These are phyloP conservation scores for Drosophila athabasca DNA, from an alignment of 1,140 invertebrate genomes.

Conservation along the genomic window DNA sequence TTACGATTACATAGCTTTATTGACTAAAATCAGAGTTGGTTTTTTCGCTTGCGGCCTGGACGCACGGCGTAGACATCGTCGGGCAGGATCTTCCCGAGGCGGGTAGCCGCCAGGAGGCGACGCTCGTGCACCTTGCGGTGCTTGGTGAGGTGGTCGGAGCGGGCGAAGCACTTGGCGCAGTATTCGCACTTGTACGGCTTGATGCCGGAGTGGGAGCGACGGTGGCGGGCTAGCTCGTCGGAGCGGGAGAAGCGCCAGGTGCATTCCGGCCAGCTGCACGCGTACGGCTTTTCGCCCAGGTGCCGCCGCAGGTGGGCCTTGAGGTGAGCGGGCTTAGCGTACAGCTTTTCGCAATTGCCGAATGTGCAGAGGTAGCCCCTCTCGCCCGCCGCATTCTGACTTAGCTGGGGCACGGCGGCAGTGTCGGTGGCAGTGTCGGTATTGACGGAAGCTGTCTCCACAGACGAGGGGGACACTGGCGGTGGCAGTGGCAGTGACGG, in stretches of 20 bases:
- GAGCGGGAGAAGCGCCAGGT: constrained; percentile 97
- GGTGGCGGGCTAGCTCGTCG: constrained; percentile 91
- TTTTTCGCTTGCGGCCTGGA: constrained; percentile 79
- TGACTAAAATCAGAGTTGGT: constrained; percentile 53
- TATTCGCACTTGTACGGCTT: constrained; percentile 94
- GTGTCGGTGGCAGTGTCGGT: constrained; percentile 20
- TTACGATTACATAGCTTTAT: too few species aligned
- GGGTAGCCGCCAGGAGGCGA: constrained; percentile 84
- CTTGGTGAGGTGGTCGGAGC: constrained; percentile 95
- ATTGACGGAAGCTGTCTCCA: too few species aligned
- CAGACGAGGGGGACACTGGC: background rate
- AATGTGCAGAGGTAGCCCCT: constrained; percentile 86
- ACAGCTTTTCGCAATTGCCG: constrained; percentile 88
- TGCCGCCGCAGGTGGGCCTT: constrained; percentile 96
- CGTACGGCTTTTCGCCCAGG: constrained; percentile 97
- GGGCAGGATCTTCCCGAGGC: constrained; percentile 61
- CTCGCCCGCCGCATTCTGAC: constrained; percentile 67
- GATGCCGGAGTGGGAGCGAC: constrained; percentile 87
- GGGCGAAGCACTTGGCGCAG: constrained; percentile 93
- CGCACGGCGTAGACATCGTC: constrained; percentile 69
- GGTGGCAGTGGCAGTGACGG: background rate
- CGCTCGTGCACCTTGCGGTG: constrained; percentile 93
- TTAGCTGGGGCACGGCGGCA: constrained; percentile 23
- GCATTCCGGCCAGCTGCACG: constrained; percentile 95
- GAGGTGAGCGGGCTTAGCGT: constrained; percentile 96